Conservation (phyloP, 2,797 vertebrate species). For the Danio choprae region DNA sequence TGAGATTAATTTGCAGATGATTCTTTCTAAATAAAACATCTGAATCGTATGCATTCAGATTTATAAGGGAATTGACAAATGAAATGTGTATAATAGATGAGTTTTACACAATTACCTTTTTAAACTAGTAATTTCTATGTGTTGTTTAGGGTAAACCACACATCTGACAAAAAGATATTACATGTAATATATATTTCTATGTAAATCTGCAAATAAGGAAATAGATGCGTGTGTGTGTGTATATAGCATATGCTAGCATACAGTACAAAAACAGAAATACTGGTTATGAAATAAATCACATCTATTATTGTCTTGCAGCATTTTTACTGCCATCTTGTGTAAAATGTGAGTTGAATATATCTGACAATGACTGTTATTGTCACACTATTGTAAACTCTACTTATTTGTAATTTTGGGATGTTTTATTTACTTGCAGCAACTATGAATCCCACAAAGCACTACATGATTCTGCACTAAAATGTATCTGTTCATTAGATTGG, state of each 20-base stretch:
- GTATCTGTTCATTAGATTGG: background rate
- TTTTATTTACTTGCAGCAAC: background rate
- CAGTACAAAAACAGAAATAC: background rate
- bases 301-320: background rate
- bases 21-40: background rate
- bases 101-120: slow-evolving; percentile 19
- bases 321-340: background rate
- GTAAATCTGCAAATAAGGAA: background rate
- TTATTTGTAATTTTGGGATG: background rate
- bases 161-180: background rate
- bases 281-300: slow-evolving; percentile 31
- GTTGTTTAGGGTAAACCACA: slow-evolving; percentile 60
- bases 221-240: no score
- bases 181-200: background rate
- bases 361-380: background rate
- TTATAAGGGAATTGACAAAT: slow-evolving; percentile 15
- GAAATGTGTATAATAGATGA: slow-evolving; percentile 4
- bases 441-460: background rate
- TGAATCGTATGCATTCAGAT: slow-evolving; percentile 15
- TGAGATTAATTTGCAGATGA: slow-evolving; percentile 30
- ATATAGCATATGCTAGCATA: background rate
- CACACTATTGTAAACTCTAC: background rate
- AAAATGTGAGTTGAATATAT: background rate
- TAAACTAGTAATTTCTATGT: slow-evolving; percentile 51
- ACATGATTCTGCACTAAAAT: background rate